Evolutionary conservation across 37 sponge, comb jelly and placozoan genomes (phyloP).

Genomic region (Chondrilla cf. caribensis): DNA sequence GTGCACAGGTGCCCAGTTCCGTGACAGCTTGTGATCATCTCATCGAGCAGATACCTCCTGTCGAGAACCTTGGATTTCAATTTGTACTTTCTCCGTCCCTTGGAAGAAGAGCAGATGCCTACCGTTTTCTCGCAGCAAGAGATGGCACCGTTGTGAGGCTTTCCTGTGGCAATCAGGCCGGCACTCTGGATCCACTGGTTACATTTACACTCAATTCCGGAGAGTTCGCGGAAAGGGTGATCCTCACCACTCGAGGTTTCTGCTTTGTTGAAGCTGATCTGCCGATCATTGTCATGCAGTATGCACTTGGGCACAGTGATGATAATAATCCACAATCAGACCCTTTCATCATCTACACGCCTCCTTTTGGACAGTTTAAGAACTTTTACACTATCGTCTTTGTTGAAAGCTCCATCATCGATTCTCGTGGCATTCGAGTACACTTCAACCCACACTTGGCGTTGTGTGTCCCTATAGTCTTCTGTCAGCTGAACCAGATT

Average conservation of each 20-base stretch:
- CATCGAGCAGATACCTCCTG: conserved; percentile 55
- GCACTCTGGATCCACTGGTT: background rate
- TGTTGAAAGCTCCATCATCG: background rate
- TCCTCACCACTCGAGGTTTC: background rate
- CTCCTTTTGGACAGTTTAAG: conserved; percentile 41
- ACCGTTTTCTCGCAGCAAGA: conserved; percentile 14
- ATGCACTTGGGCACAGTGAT: conserved; percentile 31
- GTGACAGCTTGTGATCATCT: conserved; percentile 54
- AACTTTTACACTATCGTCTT: conserved; percentile 25
- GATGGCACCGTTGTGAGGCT: conserved; percentile 32
- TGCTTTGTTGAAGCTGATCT: conserved; percentile 42
- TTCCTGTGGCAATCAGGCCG: conserved; percentile 13
- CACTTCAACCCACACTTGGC: background rate
- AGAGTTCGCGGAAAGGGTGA: background rate
- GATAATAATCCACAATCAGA: conserved; percentile 26
- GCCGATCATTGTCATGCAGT: conserved; percentile 49
- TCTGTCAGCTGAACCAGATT: conserved; percentile 11
- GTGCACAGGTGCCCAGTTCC: conserved; percentile 38
- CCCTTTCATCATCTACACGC: conserved; percentile 38
- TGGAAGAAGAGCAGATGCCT: conserved; percentile 27
- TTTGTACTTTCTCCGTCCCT: conserved; percentile 23
- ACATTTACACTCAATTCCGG: background rate
- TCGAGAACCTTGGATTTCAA: conserved; percentile 11
- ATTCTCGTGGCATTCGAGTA: background rate
- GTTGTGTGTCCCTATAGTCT: conserved; percentile 9